These are phyloP conservation scores for Thamnaconus septentrionalis DNA, from an alignment of 2,113 vertebrate genomes.

Conservation along the genomic window DNA sequence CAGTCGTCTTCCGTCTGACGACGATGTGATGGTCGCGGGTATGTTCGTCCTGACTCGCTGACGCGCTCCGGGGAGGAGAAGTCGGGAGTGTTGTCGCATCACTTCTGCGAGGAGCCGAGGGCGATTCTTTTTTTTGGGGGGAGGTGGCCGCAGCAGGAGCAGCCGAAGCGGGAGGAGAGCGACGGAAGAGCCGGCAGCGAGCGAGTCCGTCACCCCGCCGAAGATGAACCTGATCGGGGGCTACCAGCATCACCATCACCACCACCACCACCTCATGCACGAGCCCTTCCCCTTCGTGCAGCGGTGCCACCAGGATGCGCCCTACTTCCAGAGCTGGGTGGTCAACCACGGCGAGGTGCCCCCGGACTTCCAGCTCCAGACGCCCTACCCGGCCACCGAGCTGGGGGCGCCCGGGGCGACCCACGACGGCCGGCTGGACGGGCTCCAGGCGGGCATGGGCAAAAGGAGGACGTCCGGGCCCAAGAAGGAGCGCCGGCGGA, in stretches of 20 bases:
- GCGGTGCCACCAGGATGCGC: conserved; percentile 84
- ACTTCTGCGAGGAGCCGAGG: no score
- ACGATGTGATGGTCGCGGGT: conserved; percentile 29
- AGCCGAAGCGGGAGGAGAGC: conserved; percentile 13
- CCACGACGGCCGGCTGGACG: conserved; percentile 80
- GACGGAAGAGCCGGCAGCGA: conserved; percentile 6
- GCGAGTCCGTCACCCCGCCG: conserved; percentile 3
- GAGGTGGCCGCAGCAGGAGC: conserved; percentile 5
- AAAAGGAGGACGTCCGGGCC: conserved; percentile 82
- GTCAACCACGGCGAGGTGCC: conserved; percentile 83
- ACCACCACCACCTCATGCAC: conserved; percentile 83
- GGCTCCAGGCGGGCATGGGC: conserved; percentile 79
- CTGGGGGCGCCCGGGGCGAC: conserved; percentile 65
- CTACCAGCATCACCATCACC: conserved; percentile 83
- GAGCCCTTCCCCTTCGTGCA: conserved; percentile 88
- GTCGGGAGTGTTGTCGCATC: no score
- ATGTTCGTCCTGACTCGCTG: not conserved
- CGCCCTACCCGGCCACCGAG: conserved; percentile 65
- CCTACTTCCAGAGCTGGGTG: conserved; percentile 90
- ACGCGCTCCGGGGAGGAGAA: not conserved
- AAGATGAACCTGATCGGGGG: conserved; percentile 92
- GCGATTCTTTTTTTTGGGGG: no score
- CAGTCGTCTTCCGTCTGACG: not conserved
- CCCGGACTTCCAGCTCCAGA: conserved; percentile 80
- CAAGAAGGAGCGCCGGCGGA: conserved; percentile 89